Evolutionary conservation across 1,140 invertebrate genomes (phyloP), one percentile per base, ranked within the genome.

Genomic region (Achatina immaculata): DNA sequence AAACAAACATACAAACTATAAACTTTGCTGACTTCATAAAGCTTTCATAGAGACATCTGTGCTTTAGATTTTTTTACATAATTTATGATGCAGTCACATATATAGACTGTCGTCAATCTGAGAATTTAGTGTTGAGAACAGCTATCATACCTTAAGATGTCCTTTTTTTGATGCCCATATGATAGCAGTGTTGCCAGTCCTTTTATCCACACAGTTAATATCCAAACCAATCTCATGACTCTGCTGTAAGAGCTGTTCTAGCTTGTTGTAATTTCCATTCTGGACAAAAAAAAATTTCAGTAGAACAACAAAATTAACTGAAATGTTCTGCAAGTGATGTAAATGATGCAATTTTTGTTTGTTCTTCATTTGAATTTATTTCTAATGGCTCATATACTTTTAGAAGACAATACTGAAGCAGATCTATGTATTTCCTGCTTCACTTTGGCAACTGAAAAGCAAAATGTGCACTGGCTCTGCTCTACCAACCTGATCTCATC

Each of bases 111-210:
- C n/a, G n/a, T n/a, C n/a, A n/a, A n/a, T n/a, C n/a, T n/a, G n/a
- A n/a, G n/a, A n/a, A n/a, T n/a, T n/a, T 75, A 51, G n/a, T n/a
- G 43, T 1, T 36, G 4, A 51, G 40, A 51, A 34, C 21, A 48
- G 11, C 81, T 58, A 34, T 28, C 11, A 21, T 81, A 91, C 90
- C 87, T 89, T 90, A 38, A 84, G 79, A 82, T 91, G 88, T 65
- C 89, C 90, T 42, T 86, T 79, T 78, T 90, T 90, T 36, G 88
- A 87, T 34, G 90, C 90, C 90, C 89, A 91, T 62, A 91, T 89
- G 0, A 91, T 83, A 0, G 90, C 85, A 7, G 90, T 90, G 71
- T 90, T 91, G 31, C 90, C 90, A 38, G 89, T 90, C n/a, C 85
- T 74, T 81, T 87, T 88, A 83, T 91, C 90, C 62, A 88, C 89